Evolutionary conservation across 2,113 vertebrate species (phyloP), one percentile per base, ranked within the genome.

Genomic region (Aspiorhynchus laticeps): DNA sequence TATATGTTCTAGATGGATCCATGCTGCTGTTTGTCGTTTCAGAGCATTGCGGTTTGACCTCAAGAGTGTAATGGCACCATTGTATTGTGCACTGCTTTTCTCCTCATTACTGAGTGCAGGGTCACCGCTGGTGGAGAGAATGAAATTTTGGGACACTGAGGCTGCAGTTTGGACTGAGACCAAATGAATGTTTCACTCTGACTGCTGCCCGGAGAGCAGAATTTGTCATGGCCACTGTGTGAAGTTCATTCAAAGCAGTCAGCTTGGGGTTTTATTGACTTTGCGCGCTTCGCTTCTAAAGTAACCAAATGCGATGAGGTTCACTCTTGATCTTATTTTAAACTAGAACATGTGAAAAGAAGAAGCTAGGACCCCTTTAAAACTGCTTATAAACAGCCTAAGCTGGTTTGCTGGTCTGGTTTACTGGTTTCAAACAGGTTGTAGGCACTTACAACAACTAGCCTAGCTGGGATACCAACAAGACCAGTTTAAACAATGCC

Each of bases 81-180:
- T 89, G 86, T 87, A 87, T 86, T 59, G 82, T 87, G 75, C 82
- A 80, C 82, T 81, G 65, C 74, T 77, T 69, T 65, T 56, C 43
- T 24, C 71, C 53, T 77, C 61, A 71, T 75, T 85, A 76, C 80
- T 48, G 26, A 85, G 51, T 63, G 77, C 83, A 85, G 83, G 88
- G 85, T 81, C 86, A 38, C 26, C 6, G 0, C 28, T 65, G 61
- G 17, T 10, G 33, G n/a, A 48, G 38, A 76, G 74, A 81, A 59
- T 5, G 0, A 51, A 24, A 75, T 17, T 85, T 38, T 67, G 31
- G 17, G 86, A 87, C 71, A 76, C 84, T 79, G 41, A 53, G 11
- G 61, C 77, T 85, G 73, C 80, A 59, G 82, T 85, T 74, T 85
- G 88, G 84, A 79, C 51, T 28, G 63, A 83, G 86, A 89, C 88